A percentile compares a stretch with the other conserved stretches of the same genome.
Evolutionary conservation across 1,140 invertebrate genomes (phyloP).

Genomic region (Drosophila sproati): DNA sequence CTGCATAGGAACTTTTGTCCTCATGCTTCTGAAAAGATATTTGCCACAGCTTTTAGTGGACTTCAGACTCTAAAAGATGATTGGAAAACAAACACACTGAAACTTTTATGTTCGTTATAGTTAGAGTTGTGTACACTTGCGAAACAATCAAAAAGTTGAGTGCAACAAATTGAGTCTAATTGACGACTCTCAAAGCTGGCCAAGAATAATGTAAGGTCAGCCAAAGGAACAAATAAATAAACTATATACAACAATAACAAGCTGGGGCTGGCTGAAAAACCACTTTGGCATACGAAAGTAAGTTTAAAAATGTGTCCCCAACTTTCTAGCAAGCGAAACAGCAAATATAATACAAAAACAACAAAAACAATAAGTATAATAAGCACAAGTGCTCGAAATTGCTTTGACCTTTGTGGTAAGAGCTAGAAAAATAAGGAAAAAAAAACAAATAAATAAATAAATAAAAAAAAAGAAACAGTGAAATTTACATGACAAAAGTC

Average conservation of each 20-base stretch:
- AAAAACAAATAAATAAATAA: conserved; percentile 6
- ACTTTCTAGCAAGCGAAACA: conserved; percentile 12
- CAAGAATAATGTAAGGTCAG: conserved; percentile 23
- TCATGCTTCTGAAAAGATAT: too few relatives aligned
- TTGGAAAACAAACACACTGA: not conserved
- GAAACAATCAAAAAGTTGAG: conserved; percentile 46
- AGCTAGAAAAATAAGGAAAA: not conserved
- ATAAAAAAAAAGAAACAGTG: not conserved
- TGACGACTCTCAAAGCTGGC: conserved; percentile 24
- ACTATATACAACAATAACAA: conserved; percentile 13
- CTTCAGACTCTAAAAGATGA: too few relatives aligned
- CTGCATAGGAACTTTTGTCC: too few relatives aligned
- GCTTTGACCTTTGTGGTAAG: not conserved
- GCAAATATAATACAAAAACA: not conserved
- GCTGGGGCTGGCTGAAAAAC: conserved; percentile 6
- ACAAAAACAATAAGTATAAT: not conserved
- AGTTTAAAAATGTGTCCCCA: conserved; percentile 28
- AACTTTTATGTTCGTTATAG: conserved; percentile 4
- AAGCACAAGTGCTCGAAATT: not conserved
- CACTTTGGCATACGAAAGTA: conserved; percentile 40
- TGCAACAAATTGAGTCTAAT: conserved; percentile 53
- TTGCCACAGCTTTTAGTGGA: not conserved
- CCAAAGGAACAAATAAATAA: conserved; percentile 8
- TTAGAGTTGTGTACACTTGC: not conserved
- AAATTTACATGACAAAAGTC: conserved; percentile 10